Base-by-base conservation (phyloP, 2,888 invertebrate genomes). In the Trissolcus brochymenae region DNA sequence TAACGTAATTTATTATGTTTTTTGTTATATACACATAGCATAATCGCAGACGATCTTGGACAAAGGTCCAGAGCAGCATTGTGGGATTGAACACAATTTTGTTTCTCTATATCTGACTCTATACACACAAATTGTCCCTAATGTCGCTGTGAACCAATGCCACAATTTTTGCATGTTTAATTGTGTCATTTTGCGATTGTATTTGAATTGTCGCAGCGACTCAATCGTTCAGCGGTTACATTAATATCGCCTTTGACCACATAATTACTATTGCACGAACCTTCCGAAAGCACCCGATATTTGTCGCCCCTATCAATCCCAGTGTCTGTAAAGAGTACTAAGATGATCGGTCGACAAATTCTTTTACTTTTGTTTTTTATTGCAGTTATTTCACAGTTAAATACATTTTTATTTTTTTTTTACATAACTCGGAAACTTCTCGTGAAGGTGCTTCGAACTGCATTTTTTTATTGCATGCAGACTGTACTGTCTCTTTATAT, bases 31-130 rank as follows among this genome's bases (percentile, higher is more conserved):
- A 86, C 85, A 87, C 76, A 82, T 74, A 82, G 78, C 82, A 84
- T 84, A 82, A 82, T 84, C 82, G 82, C 82, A 81, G 78, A 82
- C 81, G 79, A 65, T 76, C 80, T 83, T 80, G 84, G 84, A 84
- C 87, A 87, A 85, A 79, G 88, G 87, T 88, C 87, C 87, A 88
- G 88, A 88, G 87, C 79, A 85, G 82, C 87, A 84, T 87, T 88
- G 81, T 53, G 81, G 81, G 85, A 84, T 70, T 46, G 19, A 77
- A 64, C n/a, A 62, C 19, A 35, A 62, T 65, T 64, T 78, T 79
- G 25, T 67, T 62, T 62, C 29, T 68, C 57, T 50, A 73, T 80
- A 81, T 77, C 82, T 65, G 76, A 82, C 61, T 81, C 80, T 85
- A 82, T 84, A 85, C 84, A 81, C 74, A 81, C 80, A 67, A 56